phyloP scores from a whole-genome alignment of 2,797 vertebrate genomes.

The Peromyscus aztecus region DNA sequence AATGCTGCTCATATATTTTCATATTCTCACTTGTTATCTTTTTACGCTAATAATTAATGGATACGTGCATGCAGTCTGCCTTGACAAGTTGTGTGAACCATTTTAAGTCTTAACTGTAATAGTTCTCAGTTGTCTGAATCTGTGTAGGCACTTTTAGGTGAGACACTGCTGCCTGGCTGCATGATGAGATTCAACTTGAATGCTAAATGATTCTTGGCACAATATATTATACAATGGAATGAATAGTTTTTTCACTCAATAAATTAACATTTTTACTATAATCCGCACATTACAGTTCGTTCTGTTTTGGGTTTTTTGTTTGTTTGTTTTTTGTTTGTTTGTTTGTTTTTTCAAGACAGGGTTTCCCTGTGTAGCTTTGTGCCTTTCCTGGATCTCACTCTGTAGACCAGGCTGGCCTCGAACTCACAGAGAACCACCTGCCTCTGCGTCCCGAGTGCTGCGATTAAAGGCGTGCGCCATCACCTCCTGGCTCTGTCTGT shows the following conservation, averaged over 20 bases:
- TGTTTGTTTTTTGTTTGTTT: no score
- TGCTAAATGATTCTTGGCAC: slow-evolving; percentile 78
- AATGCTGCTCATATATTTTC: slow-evolving; percentile 88
- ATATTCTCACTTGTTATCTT: slow-evolving; percentile 86
- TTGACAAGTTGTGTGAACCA: slow-evolving; percentile 81
- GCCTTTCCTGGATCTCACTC: no score
- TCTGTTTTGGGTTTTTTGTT: background rate
- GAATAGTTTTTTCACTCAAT: slow-evolving; percentile 83
- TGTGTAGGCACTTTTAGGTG: slow-evolving; percentile 80
- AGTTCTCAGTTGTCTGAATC: slow-evolving; percentile 74
- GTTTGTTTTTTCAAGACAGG: no score
- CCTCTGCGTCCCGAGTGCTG: no score
- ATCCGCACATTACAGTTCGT: slow-evolving; percentile 75
- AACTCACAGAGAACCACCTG: no score
- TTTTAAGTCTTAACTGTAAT: slow-evolving; percentile 77
- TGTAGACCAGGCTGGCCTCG: no score
- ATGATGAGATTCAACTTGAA: slow-evolving; percentile 83
- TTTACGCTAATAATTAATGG: slow-evolving; percentile 80
- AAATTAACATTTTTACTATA: slow-evolving; percentile 77
- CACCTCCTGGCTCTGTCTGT: background rate
- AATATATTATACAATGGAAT: slow-evolving; percentile 78
- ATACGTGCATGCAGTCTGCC: slow-evolving; percentile 85
- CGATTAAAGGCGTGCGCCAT: no score
- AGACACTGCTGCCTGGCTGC: slow-evolving; percentile 78
- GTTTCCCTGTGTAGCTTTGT: no score